Evolutionary conservation across 2,113 vertebrate genomes (phyloP).

Genomic region (Chaetura pelagica): DNA sequence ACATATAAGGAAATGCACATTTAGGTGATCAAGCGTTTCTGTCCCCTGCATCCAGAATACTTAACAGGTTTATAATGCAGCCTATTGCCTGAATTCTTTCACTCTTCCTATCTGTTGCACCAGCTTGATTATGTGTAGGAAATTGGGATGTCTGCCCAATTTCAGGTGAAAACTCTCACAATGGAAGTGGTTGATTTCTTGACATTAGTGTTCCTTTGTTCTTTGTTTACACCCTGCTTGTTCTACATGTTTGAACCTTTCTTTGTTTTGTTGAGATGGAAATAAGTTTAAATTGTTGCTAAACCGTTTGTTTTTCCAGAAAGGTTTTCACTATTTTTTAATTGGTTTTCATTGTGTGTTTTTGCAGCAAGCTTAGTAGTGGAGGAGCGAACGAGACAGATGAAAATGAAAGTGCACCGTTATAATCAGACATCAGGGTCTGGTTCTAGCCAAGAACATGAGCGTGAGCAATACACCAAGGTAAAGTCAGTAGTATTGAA

Average conservation of each 20-base stretch:
- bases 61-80: background rate
- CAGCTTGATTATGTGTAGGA: conserved; percentile 25
- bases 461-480: conserved; percentile 88
- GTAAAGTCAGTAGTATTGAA: conserved; percentile 76
- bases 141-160: conserved; percentile 28
- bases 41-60: background rate
- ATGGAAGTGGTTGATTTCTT: conserved; percentile 31
- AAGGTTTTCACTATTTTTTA: conserved; percentile 59
- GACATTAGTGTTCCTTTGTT: conserved; percentile 57
- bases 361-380: conserved; percentile 88
- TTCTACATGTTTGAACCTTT: conserved; percentile 64
- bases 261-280: conserved; percentile 35
- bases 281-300: conserved; percentile 56
- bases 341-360: conserved; percentile 81
- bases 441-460: conserved; percentile 92
- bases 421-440: conserved; percentile 92
- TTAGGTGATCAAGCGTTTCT: background rate
- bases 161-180: background rate
- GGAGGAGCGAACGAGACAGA: conserved; percentile 91
- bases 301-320: conserved; percentile 18
- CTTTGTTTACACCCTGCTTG: conserved; percentile 61
- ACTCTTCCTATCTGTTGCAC: conserved; percentile 9
- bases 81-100: background rate
- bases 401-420: conserved; percentile 92
- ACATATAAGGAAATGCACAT: background rate